Evolutionary conservation across 2,113 vertebrate species (phyloP).

Genomic region (Lipophrys pholis): DNA sequence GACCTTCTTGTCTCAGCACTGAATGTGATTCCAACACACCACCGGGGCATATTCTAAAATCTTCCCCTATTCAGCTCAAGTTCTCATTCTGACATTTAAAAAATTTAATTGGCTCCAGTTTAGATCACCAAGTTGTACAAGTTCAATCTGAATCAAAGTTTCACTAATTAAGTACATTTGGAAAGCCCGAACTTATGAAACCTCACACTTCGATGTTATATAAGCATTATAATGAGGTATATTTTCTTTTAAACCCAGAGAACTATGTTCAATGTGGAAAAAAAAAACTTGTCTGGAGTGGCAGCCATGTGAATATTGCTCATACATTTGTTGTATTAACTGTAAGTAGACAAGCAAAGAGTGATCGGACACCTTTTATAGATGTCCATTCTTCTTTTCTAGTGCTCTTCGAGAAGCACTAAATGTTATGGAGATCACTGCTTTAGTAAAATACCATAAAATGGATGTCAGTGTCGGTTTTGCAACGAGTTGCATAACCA

Average conservation of each 20-base stretch:
- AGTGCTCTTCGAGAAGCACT: too few relatives aligned
- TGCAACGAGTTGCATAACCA: not conserved
- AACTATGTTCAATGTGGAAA: too few relatives aligned
- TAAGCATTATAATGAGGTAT: not conserved
- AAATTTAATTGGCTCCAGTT: not conserved
- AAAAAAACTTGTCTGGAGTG: not conserved
- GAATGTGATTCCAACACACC: not conserved
- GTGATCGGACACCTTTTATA: not conserved
- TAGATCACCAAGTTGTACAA: too few relatives aligned
- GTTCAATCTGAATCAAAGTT: not conserved
- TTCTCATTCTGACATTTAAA: conserved; percentile 1
- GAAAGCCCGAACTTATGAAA: not conserved
- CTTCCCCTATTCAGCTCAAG: not conserved
- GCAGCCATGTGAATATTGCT: not conserved
- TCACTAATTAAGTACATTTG: not conserved
- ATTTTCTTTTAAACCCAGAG: not conserved
- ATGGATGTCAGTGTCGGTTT: not conserved
- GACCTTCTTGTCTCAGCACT: not conserved
- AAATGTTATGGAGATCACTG: not conserved
- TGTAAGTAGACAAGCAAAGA: not conserved
- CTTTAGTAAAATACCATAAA: not conserved
- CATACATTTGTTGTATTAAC: not conserved
- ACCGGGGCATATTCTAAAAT: not conserved
- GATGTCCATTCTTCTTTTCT: too few relatives aligned
- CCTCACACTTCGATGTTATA: not conserved